These are phyloP conservation scores for Euphydryas editha DNA, from an alignment of 2,888 invertebrate species.

Conservation along the genomic window DNA sequence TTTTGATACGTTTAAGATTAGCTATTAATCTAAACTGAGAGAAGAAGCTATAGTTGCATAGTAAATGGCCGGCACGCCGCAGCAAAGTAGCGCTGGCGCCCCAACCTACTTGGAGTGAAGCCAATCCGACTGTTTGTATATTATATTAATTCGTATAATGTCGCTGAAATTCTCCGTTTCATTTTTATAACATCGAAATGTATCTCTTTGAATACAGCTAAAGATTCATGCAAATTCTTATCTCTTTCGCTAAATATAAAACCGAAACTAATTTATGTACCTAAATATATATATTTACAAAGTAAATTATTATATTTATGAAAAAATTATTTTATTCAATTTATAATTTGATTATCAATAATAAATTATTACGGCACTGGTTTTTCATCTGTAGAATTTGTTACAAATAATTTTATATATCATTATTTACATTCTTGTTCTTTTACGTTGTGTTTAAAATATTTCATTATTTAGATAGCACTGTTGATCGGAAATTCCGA, in stretches of 20 bases:
- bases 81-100: constrained; percentile 68
- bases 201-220: neutral
- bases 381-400: neutral
- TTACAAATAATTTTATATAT: neutral
- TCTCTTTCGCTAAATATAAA: neutral
- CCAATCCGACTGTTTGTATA: constrained; percentile 78
- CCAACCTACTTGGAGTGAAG: constrained; percentile 70
- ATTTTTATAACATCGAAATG: constrained; percentile 14
- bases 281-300: neutral
- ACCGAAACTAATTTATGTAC: neutral
- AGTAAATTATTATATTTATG: too few relatives aligned
- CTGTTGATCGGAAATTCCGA: constrained; percentile 3
- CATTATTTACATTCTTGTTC: neutral
- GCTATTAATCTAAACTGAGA: constrained; percentile 35
- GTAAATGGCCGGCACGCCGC: constrained; percentile 53
- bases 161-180: constrained; percentile 50
- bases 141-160: constrained; percentile 70
- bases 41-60: constrained; percentile 50
- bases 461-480: constrained; percentile 1
- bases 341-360: too few relatives aligned
- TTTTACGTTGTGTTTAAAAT: too few relatives aligned
- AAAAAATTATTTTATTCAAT: too few relatives aligned
- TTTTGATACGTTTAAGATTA: constrained; percentile 29
- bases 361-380: too few relatives aligned
- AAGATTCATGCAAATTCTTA: constrained; percentile 2